Evolutionary conservation across 2,113 vertebrate species (phyloP), one percentile per base, ranked within the genome.

Genomic region (Thamnaconus septentrionalis): DNA sequence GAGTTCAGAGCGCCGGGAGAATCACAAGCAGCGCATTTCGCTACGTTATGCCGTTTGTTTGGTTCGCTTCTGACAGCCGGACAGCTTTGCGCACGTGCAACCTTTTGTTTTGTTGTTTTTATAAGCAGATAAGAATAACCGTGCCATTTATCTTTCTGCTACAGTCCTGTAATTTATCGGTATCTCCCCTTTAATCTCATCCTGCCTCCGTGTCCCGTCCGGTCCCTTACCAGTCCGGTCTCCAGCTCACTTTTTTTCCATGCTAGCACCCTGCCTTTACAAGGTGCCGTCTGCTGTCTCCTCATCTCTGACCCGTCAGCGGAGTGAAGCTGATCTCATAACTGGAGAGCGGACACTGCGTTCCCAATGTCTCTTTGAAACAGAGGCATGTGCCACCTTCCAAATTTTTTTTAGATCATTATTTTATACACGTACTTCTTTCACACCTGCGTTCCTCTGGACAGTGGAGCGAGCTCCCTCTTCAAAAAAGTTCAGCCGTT

Each of bases 361-460:
- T 68, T 68, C 53, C 46, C 64, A 56, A 59, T 61, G 53, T 71
- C n/a, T 41, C 65, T 59, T 66, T 45, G 61, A 69, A 78, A 62
- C 12, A 44, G 42, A 31, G 66, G 11, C 8, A 18, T 65, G 18
- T 40, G n/a, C 10, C 58, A 57, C 8, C 39, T 46, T 11, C 61
- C 41, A 9, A 1, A 7, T 6, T 11, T 57, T 7, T 2, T 42
- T 52, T 40, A 4, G 5, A 4, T 63, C 55, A 18, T 4, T 49
- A 31, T 31, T 31, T 31, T 31, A 31, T 31, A 31, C 18, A 31
- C 18, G 18, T 31, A 31, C 18, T 31, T 31, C 18, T 31, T 31
- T 31, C 2, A 31, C 18, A 31, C 18, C 18, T 31, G 18, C 18
- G 18, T 2, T 31, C 18, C 18, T 31, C 18, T 31, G 18, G 18